A percentile compares a stretch with the other conserved stretches of the same genome.
These are phyloP conservation scores for Lophura nycthemera DNA, from an alignment of 2,113 vertebrate genomes.

Conservation along the genomic window DNA sequence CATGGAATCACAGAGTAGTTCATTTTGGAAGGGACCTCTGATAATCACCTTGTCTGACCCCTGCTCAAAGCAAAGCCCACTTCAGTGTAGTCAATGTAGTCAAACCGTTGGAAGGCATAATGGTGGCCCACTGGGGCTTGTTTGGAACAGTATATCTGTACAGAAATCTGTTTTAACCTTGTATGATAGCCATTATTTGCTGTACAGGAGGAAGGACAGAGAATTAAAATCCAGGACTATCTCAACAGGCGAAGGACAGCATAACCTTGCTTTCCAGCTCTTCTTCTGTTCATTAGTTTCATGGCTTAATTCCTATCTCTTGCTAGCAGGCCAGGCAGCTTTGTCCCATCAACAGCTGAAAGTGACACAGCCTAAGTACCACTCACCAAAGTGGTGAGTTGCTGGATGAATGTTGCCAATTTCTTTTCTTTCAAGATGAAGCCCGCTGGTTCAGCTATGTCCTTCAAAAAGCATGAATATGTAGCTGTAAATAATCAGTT, in stretches of 20 bases:
- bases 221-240: conserved; percentile 24
- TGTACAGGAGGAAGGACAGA: not conserved
- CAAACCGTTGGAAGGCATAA: not conserved
- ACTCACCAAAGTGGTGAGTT: not conserved
- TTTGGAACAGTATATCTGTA: not conserved
- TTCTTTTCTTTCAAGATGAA: conserved; percentile 37
- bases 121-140: not conserved
- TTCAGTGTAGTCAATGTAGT: not conserved
- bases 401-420: conserved; percentile 2
- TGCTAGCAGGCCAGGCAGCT: conserved; percentile 53
- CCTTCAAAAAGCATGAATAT: not conserved
- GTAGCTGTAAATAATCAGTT: not conserved
- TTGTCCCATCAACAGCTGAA: conserved; percentile 47
- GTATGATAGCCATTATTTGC: not conserved
- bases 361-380: not conserved
- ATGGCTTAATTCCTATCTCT: conserved; percentile 75
- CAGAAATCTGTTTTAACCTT: conserved; percentile 10
- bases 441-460: conserved; percentile 24
- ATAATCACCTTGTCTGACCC: not conserved
- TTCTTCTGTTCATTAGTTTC: conserved; percentile 60
- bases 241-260: conserved; percentile 27
- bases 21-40: not conserved
- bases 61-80: not conserved
- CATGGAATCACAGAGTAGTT: not conserved
- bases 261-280: conserved; percentile 36